Conservation (phyloP, 2,113 vertebrate genomes). For the Oostethus manadensis region DNA sequence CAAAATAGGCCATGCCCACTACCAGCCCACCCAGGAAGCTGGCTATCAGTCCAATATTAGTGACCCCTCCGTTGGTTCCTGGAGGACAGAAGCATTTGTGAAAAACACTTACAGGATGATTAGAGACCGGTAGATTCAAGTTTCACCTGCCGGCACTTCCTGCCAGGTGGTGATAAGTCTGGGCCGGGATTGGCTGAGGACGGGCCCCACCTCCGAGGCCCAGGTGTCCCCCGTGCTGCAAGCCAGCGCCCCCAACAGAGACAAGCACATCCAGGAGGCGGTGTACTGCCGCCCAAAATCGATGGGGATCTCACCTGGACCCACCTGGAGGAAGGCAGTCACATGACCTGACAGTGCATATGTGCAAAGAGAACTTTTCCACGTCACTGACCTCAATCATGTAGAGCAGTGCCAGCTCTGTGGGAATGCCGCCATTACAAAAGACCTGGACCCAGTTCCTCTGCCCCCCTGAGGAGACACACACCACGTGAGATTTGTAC, state of each 20-base stretch:
- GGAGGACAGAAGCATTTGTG: not conserved
- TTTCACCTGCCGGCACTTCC: slow-evolving; percentile 86
- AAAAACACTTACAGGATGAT: not conserved
- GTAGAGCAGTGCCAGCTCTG: slow-evolving; percentile 89
- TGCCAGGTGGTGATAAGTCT: slow-evolving; percentile 92
- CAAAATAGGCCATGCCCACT: slow-evolving; percentile 83
- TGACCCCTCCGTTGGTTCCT: slow-evolving; percentile 95
- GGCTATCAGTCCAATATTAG: slow-evolving; percentile 78
- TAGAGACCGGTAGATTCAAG: no score
- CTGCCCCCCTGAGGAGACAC: slow-evolving; percentile 79
- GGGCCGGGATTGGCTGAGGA: slow-evolving; percentile 80
- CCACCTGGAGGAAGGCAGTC: slow-evolving; percentile 58
- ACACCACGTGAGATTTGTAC: not conserved
- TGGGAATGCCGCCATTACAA: slow-evolving; percentile 90
- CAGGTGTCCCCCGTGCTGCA: slow-evolving; percentile 90
- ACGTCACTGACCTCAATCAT: slow-evolving; percentile 81
- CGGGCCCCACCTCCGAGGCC: slow-evolving; percentile 89
- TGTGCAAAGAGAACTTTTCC: no score
- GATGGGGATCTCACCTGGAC: slow-evolving; percentile 88
- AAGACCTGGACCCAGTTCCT: slow-evolving; percentile 95
- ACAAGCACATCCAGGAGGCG: slow-evolving; percentile 94
- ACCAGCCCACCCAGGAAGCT: slow-evolving; percentile 84
- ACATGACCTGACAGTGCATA: not conserved
- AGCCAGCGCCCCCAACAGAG: slow-evolving; percentile 87
- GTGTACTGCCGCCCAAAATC: slow-evolving; percentile 89